A percentile compares a stretch with the other conserved stretches of the same genome.
Conservation (phyloP, 2,797 vertebrate genomes). For the Hapalemur alaotrensis region DNA sequence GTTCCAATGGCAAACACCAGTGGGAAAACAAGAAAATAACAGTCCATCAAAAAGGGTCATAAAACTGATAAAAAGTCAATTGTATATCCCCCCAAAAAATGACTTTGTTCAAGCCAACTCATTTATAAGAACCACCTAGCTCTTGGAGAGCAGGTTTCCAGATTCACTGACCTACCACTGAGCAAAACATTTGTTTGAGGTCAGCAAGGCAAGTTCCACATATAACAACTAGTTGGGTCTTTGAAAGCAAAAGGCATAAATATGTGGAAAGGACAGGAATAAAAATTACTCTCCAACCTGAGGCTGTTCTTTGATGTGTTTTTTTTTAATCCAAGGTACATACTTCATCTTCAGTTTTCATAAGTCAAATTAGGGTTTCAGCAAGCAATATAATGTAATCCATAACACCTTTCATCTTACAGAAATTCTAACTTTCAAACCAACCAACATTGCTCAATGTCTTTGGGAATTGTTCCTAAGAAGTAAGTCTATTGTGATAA, state of each 20-base stretch:
- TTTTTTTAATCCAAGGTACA: background rate
- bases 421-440: slow-evolving; percentile 13
- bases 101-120: background rate
- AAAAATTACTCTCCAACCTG: background rate
- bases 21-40: slow-evolving; percentile 49
- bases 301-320: background rate
- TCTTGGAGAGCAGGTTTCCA: background rate
- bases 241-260: background rate
- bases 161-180: background rate
- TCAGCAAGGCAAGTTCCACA: background rate
- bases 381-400: background rate
- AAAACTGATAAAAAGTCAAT: slow-evolving; percentile 61
- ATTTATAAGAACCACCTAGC: slow-evolving; percentile 36
- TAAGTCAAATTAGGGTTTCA: background rate
- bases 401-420: background rate
- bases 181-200: background rate
- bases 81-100: background rate
- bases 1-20: slow-evolving; percentile 34
- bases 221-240: background rate
- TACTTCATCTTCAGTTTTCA: background rate
- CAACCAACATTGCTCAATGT: background rate
- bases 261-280: background rate
- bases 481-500: background rate
- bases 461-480: background rate
- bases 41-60: slow-evolving; percentile 40